These are phyloP conservation scores for Ctenomys sociabilis DNA, from an alignment of 2,113 vertebrate genomes.

Conservation along the genomic window DNA sequence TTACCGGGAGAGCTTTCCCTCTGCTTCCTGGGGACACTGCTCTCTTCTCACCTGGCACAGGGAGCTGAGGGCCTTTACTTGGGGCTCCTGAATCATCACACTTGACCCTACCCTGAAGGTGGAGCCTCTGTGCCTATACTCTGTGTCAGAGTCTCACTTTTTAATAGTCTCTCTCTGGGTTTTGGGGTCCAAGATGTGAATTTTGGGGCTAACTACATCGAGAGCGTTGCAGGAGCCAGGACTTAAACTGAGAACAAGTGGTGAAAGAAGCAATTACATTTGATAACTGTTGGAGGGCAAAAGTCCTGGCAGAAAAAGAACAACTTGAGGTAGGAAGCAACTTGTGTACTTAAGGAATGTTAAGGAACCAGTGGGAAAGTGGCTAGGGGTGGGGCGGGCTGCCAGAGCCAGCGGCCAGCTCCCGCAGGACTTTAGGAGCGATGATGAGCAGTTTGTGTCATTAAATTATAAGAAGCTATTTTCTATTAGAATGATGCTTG, in stretches of 20 bases:
- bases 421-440: background rate
- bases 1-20: background rate
- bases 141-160: too few relatives aligned
- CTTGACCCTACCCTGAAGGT: background rate
- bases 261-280: background rate
- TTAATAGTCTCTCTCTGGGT: background rate
- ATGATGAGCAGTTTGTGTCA: background rate
- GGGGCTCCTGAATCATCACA: background rate
- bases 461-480: background rate
- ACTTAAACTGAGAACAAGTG: background rate
- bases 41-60: background rate
- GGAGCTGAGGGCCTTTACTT: background rate
- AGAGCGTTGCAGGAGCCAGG: background rate
- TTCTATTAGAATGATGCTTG: background rate
- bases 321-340: background rate
- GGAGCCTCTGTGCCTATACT: too few relatives aligned
- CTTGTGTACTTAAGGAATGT: background rate
- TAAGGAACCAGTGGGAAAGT: background rate
- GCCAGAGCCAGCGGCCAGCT: background rate
- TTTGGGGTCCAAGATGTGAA: background rate
- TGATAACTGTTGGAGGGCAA: background rate
- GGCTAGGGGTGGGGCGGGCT: too few relatives aligned
- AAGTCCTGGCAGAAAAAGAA: background rate
- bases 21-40: background rate
- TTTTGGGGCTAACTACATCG: background rate